These are phyloP conservation scores for Pterocles burchelli DNA, from an alignment of 2,113 vertebrate genomes.

Conservation along the genomic window DNA sequence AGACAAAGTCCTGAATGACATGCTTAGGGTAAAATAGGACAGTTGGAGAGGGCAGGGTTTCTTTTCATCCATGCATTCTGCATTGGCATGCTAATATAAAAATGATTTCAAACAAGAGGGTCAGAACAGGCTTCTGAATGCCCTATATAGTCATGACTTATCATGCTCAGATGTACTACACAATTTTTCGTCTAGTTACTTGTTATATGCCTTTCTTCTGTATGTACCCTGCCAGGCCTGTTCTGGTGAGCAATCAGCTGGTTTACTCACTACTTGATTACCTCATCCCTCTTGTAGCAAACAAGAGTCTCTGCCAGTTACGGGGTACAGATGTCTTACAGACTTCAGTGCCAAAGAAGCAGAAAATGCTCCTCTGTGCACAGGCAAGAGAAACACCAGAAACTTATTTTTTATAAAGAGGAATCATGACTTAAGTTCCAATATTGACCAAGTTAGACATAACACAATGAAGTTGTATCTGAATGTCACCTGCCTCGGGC, in stretches of 20 bases:
- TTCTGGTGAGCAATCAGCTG: background rate
- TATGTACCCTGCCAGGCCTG: background rate
- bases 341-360: slow-evolving; percentile 29
- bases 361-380: slow-evolving; percentile 2
- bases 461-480: background rate
- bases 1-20: background rate
- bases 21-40: background rate
- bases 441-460: background rate
- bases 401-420: background rate
- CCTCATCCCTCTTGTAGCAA: slow-evolving; percentile 32
- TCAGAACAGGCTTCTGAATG: background rate
- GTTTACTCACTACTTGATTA: slow-evolving; percentile 4
- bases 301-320: slow-evolving; percentile 14
- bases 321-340: background rate
- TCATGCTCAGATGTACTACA: background rate
- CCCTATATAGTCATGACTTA: background rate
- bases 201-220: background rate
- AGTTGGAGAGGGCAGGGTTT: background rate
- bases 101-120: background rate
- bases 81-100: background rate
- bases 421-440: background rate
- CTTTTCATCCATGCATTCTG: background rate
- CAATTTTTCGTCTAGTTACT: background rate
- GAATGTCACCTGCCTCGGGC: background rate
- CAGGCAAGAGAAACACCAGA: background rate